Conservation (phyloP, 2,797 vertebrate genomes). For the Megaceryle alcyon region DNA sequence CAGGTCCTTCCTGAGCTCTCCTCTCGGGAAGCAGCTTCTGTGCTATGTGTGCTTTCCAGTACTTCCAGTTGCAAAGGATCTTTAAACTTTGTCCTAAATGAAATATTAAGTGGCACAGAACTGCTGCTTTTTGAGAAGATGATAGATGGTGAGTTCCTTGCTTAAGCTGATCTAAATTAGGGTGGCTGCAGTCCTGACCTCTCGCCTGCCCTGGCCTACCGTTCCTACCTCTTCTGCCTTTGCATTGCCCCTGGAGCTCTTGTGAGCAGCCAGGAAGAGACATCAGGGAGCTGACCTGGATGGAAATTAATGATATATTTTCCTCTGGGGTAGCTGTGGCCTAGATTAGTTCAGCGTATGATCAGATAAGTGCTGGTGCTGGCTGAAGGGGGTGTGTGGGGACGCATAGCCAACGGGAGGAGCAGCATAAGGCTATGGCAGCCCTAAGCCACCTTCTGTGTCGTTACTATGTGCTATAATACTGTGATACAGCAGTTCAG, state of each 20-base stretch:
- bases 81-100: not conserved
- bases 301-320: not conserved
- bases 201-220: not conserved
- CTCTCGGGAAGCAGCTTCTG: not conserved
- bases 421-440: not conserved
- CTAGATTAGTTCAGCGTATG: not conserved
- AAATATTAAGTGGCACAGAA: not conserved
- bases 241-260: fast-evolving
- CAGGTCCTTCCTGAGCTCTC: not conserved
- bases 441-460: fast-evolving
- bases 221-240: not conserved
- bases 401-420: not conserved
- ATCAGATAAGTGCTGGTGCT: not conserved
- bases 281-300: slow-evolving; percentile 37
- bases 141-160: not conserved
- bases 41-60: not conserved
- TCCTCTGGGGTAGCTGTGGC: slow-evolving; percentile 42
- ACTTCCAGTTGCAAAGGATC: not conserved
- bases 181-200: not conserved
- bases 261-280: not conserved
- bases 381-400: not conserved
- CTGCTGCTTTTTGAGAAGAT: not conserved
- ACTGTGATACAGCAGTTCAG: not conserved
- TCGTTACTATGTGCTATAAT: fast-evolving
- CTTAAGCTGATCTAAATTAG: not conserved